phyloP scores from a whole-genome alignment of 2,888 invertebrate species.

The Eilema depressum region DNA sequence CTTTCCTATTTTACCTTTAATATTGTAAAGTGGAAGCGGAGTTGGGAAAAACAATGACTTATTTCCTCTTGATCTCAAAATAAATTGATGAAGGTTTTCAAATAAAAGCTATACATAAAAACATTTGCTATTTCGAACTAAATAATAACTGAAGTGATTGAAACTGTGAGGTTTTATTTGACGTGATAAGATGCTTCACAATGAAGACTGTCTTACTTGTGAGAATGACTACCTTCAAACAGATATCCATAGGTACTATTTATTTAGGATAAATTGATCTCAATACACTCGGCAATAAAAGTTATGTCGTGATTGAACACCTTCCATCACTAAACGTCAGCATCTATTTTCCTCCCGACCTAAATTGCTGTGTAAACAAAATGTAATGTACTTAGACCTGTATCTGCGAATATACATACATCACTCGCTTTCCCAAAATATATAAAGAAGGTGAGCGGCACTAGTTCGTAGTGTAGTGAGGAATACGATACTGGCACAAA shows the following conservation, averaged over 20 bases:
- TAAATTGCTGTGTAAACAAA: conserved; percentile 43
- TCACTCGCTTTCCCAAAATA: conserved; percentile 47
- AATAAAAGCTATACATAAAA: too few relatives aligned
- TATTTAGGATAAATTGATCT: conserved; percentile 1
- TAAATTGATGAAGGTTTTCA: too few relatives aligned
- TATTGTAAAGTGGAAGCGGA: not conserved
- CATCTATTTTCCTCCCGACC: conserved; percentile 26
- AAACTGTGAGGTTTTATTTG: not conserved
- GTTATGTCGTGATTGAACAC: conserved; percentile 8
- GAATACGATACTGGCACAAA: conserved; percentile 84
- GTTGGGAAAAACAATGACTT: not conserved
- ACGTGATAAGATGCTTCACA: not conserved
- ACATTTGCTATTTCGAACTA: not conserved
- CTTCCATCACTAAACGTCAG: conserved; percentile 18
- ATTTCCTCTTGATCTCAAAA: not conserved
- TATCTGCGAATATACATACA: conserved; percentile 41
- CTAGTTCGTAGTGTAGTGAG: conserved; percentile 68
- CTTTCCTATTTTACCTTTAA: not conserved
- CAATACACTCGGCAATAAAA: conserved; percentile 8
- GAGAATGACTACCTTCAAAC: not conserved
- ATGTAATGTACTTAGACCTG: conserved; percentile 42
- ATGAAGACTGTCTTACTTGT: not conserved
- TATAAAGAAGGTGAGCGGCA: conserved; percentile 62
- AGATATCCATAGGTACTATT: not conserved
- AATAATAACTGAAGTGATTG: not conserved